Evolutionary conservation across 2,797 vertebrate species (phyloP).

Genomic region (Ambastaia sidthimunki): DNA sequence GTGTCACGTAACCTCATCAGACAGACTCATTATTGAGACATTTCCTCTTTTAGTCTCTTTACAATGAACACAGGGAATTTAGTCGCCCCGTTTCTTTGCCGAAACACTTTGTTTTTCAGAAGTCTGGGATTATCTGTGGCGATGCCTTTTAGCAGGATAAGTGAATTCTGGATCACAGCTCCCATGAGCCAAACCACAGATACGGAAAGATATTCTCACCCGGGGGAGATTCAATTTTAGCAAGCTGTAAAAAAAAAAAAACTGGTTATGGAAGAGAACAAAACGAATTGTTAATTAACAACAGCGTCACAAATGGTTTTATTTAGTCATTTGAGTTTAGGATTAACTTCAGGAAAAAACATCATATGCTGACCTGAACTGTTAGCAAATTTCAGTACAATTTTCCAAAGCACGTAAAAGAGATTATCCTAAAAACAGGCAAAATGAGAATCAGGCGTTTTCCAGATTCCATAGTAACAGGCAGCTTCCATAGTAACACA

Average conservation of each 20-base stretch:
- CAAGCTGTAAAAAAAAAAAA: constrained; percentile 8
- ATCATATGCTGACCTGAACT: constrained; percentile 35
- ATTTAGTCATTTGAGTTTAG: background rate
- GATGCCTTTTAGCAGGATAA: constrained; percentile 58
- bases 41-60: constrained; percentile 48
- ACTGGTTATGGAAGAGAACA: constrained; percentile 24
- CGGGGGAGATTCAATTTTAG: constrained; percentile 28
- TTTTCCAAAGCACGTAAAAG: background rate
- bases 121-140: constrained; percentile 64
- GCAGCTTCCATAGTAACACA: background rate
- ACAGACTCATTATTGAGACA: constrained; percentile 60
- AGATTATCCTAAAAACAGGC: constrained; percentile 1
- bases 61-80: constrained; percentile 57
- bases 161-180: constrained; percentile 66
- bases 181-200: constrained; percentile 48
- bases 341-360: constrained; percentile 18
- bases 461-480: background rate
- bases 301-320: too few species aligned
- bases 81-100: constrained; percentile 38
- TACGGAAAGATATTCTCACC: constrained; percentile 14
- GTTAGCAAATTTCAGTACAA: constrained; percentile 32
- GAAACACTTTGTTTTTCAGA: constrained; percentile 65
- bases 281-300: too few species aligned
- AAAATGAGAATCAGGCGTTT: background rate
- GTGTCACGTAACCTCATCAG: constrained; percentile 57